Evolutionary conservation across 2,113 vertebrate species (phyloP).

Genomic region (Martes martes): DNA sequence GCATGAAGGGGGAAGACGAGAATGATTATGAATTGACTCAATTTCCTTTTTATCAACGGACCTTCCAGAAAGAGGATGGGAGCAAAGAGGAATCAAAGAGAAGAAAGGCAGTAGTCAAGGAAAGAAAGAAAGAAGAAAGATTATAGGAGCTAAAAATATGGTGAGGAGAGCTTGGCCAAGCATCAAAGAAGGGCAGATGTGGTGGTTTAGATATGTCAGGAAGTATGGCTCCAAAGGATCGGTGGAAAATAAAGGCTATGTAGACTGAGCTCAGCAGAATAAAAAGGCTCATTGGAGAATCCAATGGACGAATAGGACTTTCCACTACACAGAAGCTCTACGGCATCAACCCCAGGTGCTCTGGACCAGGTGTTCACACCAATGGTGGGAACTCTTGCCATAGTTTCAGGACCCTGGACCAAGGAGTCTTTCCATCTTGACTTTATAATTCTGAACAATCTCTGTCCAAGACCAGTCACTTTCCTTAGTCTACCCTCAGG

Average conservation of each 20-base stretch:
- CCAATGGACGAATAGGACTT: background rate
- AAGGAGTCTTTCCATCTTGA: background rate
- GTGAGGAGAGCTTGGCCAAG: conserved; percentile 41
- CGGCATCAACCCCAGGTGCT: background rate
- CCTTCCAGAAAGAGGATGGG: background rate
- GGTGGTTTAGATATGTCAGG: background rate
- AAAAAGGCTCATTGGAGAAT: background rate
- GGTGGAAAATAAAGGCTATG: conserved; percentile 26
- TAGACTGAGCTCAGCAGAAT: conserved; percentile 9
- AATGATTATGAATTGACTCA: background rate
- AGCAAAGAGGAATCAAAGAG: conserved; percentile 21
- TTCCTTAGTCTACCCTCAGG: background rate
- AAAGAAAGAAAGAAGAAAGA: conserved; percentile 16
- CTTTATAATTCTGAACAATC: background rate
- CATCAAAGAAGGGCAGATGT: conserved; percentile 37
- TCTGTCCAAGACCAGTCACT: background rate
- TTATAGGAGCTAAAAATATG: conserved; percentile 61
- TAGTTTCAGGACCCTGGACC: background rate
- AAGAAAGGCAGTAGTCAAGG: background rate
- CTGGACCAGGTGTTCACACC: background rate
- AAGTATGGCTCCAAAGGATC: conserved; percentile 12
- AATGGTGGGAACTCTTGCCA: background rate
- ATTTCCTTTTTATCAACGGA: conserved; percentile 9
- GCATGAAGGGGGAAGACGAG: background rate
- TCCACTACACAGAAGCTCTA: background rate